These are phyloP conservation scores for Luidia sarsii DNA, from an alignment of 53 echinoderm and acorn worm genomes.

Conservation along the genomic window DNA sequence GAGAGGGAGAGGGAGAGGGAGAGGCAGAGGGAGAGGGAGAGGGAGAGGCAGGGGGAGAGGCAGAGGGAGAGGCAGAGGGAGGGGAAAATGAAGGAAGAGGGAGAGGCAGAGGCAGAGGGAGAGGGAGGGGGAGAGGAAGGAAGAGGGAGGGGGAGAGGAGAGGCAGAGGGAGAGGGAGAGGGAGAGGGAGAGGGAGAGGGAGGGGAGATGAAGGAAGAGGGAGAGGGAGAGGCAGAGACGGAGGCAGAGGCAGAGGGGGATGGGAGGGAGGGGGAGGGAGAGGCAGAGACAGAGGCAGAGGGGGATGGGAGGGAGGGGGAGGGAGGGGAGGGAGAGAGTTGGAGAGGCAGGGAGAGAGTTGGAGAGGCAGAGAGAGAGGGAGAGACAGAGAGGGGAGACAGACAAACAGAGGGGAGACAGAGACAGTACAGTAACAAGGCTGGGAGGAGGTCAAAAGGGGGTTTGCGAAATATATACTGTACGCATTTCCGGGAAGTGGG, in stretches of 20 bases:
- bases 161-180: neutral
- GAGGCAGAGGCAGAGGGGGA: neutral
- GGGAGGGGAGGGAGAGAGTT: neutral
- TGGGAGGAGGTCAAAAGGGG: neutral
- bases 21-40: neutral
- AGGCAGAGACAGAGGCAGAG: too few relatives aligned
- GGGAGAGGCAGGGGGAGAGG: too few relatives aligned
- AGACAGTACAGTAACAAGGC: too few relatives aligned
- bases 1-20: too few relatives aligned
- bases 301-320: neutral
- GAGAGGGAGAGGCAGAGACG: too few relatives aligned
- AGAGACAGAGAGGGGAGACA: neutral
- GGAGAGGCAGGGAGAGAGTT: too few relatives aligned
- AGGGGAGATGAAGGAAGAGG: too few relatives aligned
- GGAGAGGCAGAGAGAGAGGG: too few relatives aligned
- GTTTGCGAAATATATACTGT: slow-evolving; percentile 25
- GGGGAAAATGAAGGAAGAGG: neutral
- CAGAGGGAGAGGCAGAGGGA: too few relatives aligned
- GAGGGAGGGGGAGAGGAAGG: neutral
- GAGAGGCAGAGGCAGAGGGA: neutral
- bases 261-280: neutral
- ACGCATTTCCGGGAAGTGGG: slow-evolving; percentile 34
- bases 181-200: too few relatives aligned
- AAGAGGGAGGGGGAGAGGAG: neutral
- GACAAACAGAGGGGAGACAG: neutral